Base-by-base conservation (phyloP, 2,888 invertebrate species). In the Yponomeuta plumbellus region DNA sequence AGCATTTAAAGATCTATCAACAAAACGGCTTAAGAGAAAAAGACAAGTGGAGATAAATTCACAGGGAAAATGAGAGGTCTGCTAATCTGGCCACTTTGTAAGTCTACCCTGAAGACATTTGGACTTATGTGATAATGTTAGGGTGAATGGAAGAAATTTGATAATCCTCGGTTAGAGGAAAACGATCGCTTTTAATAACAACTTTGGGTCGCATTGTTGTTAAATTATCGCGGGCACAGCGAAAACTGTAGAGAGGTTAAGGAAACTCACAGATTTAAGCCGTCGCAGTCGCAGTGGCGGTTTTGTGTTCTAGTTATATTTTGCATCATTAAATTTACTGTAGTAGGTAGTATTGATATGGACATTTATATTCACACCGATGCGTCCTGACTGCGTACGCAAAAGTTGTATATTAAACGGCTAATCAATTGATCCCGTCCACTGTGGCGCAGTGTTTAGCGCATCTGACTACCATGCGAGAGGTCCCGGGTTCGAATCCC, bases 111-210 rank as follows among this genome's bases (percentile, higher is more conserved):
- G 80, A 57, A 88, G 88, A 90, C 87, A 88, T 87, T 88, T 86
- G 86, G 86, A 87, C 87, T 86, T 87, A 88, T 89, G 86, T 87
- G 88, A 87, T 90, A 89, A 89, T 89, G 73, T 83, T 87, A 88
- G 86, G 87, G 87, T 83, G 79, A 85, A 81, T 79, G 78, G 75
- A 83, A 83, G 88, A 89, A 88, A 90, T 90, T 89, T 87, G 90
- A 90, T 91, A 90, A 91, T 91, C 86, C 86, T 83, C 84, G 88
- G 90, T 88, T 89, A 83, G 77, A 64, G 65, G 64, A 76, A 84
- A 88, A 86, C 84, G 88, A 84, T 85, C 84, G 77, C 44, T 86
- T 89, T 90, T 90, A 89, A 90, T 90, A 87, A 90, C 84, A 85
- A 86, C 81, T 81, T 63, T 80, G 75, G 80, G 83, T 83, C 81